These are phyloP conservation scores for Leptinotarsa tumamoca DNA, from an alignment of 2,888 invertebrate genomes.

Conservation along the genomic window DNA sequence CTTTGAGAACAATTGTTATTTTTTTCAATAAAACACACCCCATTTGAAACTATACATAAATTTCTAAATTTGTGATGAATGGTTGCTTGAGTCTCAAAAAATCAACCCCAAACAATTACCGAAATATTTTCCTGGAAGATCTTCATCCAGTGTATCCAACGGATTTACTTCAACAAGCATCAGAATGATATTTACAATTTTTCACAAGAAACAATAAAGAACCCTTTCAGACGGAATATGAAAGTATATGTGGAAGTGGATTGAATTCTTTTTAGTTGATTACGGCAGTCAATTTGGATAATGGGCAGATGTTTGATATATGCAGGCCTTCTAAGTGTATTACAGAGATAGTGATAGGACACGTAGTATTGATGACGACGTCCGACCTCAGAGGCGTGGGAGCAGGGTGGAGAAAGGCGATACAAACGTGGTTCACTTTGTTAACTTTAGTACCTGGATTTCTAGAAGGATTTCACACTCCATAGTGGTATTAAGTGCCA, in stretches of 20 bases:
- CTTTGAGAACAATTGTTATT: too few relatives aligned
- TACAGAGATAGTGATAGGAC: constrained; percentile 63
- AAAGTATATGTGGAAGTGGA: constrained; percentile 61
- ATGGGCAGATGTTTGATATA: constrained; percentile 67
- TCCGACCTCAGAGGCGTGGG: constrained; percentile 24
- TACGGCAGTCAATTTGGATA: constrained; percentile 67
- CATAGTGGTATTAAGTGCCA: too few relatives aligned
- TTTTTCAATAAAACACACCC: too few relatives aligned
- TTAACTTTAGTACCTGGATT: too few relatives aligned
- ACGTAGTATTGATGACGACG: constrained; percentile 63
- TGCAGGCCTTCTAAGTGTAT: constrained; percentile 65
- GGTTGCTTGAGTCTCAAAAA: too few relatives aligned
- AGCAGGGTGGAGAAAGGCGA: background rate
- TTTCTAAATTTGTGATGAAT: too few relatives aligned
- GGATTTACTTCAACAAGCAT: background rate
- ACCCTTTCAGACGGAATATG: constrained; percentile 59
- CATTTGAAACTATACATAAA: too few relatives aligned
- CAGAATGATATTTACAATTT: constrained; percentile 29
- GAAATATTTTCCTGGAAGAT: background rate
- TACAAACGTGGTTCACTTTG: too few relatives aligned
- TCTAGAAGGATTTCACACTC: too few relatives aligned
- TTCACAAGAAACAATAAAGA: constrained; percentile 51
- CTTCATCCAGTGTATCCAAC: background rate
- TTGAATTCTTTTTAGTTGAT: constrained; percentile 67
- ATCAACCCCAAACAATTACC: background rate